Percentiles rank a stretch among this genome's conserved stretches.
Evolutionary conservation across 2,113 vertebrate species (phyloP).

Genomic region (Glaucidium brasilianum): DNA sequence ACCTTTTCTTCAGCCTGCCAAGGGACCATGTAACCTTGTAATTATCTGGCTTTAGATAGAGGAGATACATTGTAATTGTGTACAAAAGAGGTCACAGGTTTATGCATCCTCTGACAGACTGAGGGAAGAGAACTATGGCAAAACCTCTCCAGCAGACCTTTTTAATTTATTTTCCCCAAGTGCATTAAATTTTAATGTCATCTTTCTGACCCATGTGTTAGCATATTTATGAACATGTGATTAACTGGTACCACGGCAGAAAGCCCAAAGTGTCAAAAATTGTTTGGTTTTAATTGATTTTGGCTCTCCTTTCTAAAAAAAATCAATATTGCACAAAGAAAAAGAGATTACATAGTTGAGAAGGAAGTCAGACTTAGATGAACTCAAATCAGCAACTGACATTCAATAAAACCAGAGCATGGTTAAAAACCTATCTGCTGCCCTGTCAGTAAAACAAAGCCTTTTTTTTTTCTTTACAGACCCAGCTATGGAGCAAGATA

Average conservation of each 20-base stretch:
- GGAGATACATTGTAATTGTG: slow-evolving; percentile 75
- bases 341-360: not conserved
- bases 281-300: slow-evolving; percentile 67
- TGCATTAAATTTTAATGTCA: slow-evolving; percentile 68
- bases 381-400: not conserved
- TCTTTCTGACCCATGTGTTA: slow-evolving; percentile 65
- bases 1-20: slow-evolving; percentile 72
- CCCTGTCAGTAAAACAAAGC: not conserved
- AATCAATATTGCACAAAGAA: not conserved
- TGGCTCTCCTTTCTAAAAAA: slow-evolving; percentile 48
- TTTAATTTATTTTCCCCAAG: slow-evolving; percentile 71
- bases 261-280: slow-evolving; percentile 11
- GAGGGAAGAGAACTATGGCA: slow-evolving; percentile 44
- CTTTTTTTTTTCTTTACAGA: not conserved
- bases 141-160: slow-evolving; percentile 65
- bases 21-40: slow-evolving; percentile 71
- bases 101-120: slow-evolving; percentile 69
- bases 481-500: not conserved
- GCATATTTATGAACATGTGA: slow-evolving; percentile 69
- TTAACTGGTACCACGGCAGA: slow-evolving; percentile 49
- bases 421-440: not conserved
- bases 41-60: slow-evolving; percentile 74
- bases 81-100: slow-evolving; percentile 75
- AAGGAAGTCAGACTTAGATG: not conserved
- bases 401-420: not conserved